Percentiles rank a stretch among this genome's conserved stretches.
Evolutionary conservation across 2,797 vertebrate genomes (phyloP).

Genomic region (Danio tinwini): DNA sequence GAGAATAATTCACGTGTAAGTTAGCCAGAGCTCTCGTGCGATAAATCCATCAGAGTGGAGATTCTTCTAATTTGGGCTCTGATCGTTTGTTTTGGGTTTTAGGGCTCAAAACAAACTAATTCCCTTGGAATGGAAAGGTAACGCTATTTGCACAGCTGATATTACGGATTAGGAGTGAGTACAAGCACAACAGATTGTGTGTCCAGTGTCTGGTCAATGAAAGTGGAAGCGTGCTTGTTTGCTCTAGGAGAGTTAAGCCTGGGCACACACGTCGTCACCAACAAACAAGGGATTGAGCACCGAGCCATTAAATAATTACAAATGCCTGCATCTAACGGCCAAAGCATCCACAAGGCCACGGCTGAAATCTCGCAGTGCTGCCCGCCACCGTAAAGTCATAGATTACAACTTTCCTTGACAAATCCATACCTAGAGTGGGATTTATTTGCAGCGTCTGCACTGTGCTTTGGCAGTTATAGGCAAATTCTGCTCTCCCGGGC

Average conservation of each 20-base stretch:
- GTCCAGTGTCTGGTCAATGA: conserved; percentile 54
- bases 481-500: conserved; percentile 27
- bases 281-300: conserved; percentile 70
- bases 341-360: conserved; percentile 12
- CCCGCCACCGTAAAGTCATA: conserved; percentile 26
- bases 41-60: conserved; percentile 30
- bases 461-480: conserved; percentile 36
- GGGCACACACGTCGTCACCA: conserved; percentile 64
- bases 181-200: conserved; percentile 65
- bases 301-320: conserved; percentile 74
- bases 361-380: neutral
- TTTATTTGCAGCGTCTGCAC: conserved; percentile 32
- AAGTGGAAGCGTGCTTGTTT: conserved; percentile 45
- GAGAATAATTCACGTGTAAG: neutral
- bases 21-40: neutral
- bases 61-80: conserved; percentile 51
- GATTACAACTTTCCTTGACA: conserved; percentile 44
- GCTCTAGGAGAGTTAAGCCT: conserved; percentile 62
- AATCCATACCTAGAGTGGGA: conserved; percentile 9
- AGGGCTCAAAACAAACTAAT: conserved; percentile 59
- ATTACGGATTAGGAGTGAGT: conserved; percentile 61
- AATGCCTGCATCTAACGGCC: conserved; percentile 59
- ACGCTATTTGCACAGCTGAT: conserved; percentile 72
- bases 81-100: conserved; percentile 60
- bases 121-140: conserved; percentile 63